Evolutionary conservation across 2,797 vertebrate genomes (phyloP), one percentile per base, ranked within the genome.

Genomic region (Heterohyrax brucei): DNA sequence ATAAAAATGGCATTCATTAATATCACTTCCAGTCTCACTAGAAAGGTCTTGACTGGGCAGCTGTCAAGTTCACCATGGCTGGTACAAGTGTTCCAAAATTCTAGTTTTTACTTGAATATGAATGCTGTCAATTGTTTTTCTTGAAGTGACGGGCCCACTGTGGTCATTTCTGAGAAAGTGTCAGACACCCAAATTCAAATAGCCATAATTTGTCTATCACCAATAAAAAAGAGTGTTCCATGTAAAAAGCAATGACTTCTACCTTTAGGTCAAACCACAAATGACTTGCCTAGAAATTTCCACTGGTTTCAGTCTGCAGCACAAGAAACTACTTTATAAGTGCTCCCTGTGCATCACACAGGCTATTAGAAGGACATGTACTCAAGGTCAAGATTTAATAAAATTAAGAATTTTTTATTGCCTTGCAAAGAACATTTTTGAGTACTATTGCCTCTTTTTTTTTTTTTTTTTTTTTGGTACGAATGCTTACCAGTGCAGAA

Each of bases 11-110:
- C 46, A 68, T 72, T 89, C 61, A n/a, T 92, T 86, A 89, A 53
- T 33, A 86, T 82, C 18, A 81, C 5, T n/a, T 46, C n/a, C 9
- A 39, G 48, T 19, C 53, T 76, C 87, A 59, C 48, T 83, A 64
- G 78, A 79, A 91, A 82, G 87, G 10, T 50, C 53, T 96, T 88
- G 93, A 83, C 33, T 21, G 82, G 19, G 48, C 78, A 87, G 14
- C 14, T 90, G 10, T 78, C 81, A 87, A 10, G 39, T 82, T 93
- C 72, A 73, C 33, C 78, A 61, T 83, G 48, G 39, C 82, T 82
- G 46, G 66, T 46, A 53, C 22, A 61, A 82, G 53, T 61, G 66
- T 93, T 33, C 64, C 68, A 72, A 87, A 93, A 78, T 73, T 89
- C 76, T 18, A 3, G 61, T 81, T 87, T 95, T 81, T 4, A 13